Evolutionary conservation across 2,113 vertebrate genomes (phyloP), one percentile per base, ranked within the genome.

Genomic region (Prochilodus magdalenae): DNA sequence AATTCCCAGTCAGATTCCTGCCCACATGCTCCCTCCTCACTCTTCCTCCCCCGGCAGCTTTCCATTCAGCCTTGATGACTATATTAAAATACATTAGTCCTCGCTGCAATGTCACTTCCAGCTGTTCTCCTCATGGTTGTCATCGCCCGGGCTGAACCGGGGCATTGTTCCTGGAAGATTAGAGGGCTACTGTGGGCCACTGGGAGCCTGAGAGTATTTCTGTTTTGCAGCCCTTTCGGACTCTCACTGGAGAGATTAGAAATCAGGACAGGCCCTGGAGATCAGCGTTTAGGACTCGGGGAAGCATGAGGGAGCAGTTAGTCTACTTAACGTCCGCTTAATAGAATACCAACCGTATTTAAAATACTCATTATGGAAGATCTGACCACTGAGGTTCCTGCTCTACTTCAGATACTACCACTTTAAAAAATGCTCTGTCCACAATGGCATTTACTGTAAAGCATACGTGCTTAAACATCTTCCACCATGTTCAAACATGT

Each of bases 81-180:
- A 36, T 75, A 75, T 75, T 75, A 75, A 75, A 73, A 60, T 60
- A 24, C 73, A 75, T 75, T 59, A 59, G 55, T 33, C 30, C n/a
- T 59, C 20, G 36, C 57, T 60, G n/a, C 60, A 75, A 18, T 36
- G 53, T 29, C 55, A 7, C 12, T 60, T 59, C 22, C 73, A 75
- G 73, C 73, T 75, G 73, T 75, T 75, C 73, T 36, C 36, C 53
- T 60, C 55, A 60, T 24, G 51, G 13, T 27, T 59, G 29, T 60
- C 57, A 60, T 60, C 57, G n/a, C 57, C 24, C 53, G 24, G 53
- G 73, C 26, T 75, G 55, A 59, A 60, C 30, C 1, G 10, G 30
- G 73, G 24, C 73, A 75, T 60, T 75, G 53, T 60, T 20, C 73
- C 13, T 55, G 53, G 53, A 15, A 60, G 73, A 75, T 75, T 60